Evolutionary conservation across 2,888 invertebrate species (phyloP).

Genomic region (Nemotelus pantherinus): DNA sequence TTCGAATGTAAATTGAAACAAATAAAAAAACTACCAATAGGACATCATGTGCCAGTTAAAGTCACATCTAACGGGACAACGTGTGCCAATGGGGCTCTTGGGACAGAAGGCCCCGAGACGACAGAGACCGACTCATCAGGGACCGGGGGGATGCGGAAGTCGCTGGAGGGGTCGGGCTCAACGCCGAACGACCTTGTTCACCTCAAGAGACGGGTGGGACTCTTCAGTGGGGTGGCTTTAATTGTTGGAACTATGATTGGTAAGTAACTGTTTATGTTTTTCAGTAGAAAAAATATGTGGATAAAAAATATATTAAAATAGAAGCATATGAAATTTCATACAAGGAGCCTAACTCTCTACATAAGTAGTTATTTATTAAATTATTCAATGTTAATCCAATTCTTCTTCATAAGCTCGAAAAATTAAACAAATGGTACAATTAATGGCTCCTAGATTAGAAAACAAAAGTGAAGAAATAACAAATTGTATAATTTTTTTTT

Average conservation of each 20-base stretch:
- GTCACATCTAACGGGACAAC: constrained; percentile 64
- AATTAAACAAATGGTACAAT: background rate
- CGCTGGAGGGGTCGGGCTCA: constrained; percentile 92
- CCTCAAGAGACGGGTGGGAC: constrained; percentile 99
- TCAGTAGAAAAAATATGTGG: background rate
- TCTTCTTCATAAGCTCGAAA: too few species aligned
- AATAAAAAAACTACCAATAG: constrained; percentile 52
- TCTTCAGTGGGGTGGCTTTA: constrained; percentile 98
- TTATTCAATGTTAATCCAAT: background rate
- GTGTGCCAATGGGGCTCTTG: constrained; percentile 65
- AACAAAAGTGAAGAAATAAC: background rate
- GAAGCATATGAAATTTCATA: too few species aligned
- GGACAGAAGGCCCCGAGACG: constrained; percentile 66
- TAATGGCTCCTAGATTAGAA: background rate
- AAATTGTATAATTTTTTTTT: constrained; percentile 1
- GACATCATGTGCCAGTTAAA: constrained; percentile 66
- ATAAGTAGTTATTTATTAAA: constrained; percentile 43
- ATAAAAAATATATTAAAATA: too few species aligned
- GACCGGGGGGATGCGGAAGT: constrained; percentile 66
- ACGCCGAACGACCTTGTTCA: constrained; percentile 96
- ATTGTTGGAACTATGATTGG: constrained; percentile 99
- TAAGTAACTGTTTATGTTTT: constrained; percentile 62
- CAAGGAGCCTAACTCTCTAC: background rate
- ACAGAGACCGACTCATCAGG: constrained; percentile 67
- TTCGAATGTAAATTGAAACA: background rate